A percentile compares a stretch with the other conserved stretches of the same genome.
phyloP scores from a whole-genome alignment of 2,113 vertebrate species.

The Gambusia holbrooki region DNA sequence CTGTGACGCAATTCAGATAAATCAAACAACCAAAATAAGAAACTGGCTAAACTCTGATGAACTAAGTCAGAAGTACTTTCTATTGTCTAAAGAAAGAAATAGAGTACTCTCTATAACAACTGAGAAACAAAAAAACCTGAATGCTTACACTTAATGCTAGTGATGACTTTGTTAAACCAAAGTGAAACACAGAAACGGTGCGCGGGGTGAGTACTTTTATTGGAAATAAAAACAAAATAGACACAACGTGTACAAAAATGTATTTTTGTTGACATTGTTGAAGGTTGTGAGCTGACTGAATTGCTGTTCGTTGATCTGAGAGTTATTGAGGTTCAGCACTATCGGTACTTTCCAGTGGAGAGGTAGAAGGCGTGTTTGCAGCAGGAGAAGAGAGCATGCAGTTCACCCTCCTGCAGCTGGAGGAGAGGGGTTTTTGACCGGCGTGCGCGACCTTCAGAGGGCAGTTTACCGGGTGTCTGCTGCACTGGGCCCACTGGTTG shows the following conservation, averaged over 20 bases:
- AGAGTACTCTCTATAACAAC: not conserved
- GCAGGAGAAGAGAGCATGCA: constrained; percentile 57
- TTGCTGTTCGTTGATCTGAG: not conserved
- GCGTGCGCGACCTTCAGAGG: constrained; percentile 81
- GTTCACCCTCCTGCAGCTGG: constrained; percentile 63
- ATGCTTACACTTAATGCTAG: not conserved
- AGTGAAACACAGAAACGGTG: not conserved
- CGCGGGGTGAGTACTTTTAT: not conserved
- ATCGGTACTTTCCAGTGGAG: constrained; percentile 35
- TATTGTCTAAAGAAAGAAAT: too few relatives aligned
- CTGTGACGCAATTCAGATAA: too few relatives aligned
- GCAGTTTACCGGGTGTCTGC: constrained; percentile 86
- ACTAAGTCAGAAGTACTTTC: not conserved
- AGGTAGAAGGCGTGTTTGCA: constrained; percentile 19
- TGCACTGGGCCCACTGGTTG: constrained; percentile 85
- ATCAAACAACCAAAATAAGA: not conserved
- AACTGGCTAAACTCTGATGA: not conserved
- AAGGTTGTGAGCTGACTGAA: not conserved
- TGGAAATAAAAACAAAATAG: too few relatives aligned
- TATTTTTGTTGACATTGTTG: not conserved
- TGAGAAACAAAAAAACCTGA: too few relatives aligned
- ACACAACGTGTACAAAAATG: not conserved
- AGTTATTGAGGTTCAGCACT: constrained; percentile 25
- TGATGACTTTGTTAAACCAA: not conserved
- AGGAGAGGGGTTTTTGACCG: constrained; percentile 61